Evolutionary conservation across 2,113 vertebrate species (phyloP), one percentile per base, ranked within the genome.

Genomic region (Arizona elegans): DNA sequence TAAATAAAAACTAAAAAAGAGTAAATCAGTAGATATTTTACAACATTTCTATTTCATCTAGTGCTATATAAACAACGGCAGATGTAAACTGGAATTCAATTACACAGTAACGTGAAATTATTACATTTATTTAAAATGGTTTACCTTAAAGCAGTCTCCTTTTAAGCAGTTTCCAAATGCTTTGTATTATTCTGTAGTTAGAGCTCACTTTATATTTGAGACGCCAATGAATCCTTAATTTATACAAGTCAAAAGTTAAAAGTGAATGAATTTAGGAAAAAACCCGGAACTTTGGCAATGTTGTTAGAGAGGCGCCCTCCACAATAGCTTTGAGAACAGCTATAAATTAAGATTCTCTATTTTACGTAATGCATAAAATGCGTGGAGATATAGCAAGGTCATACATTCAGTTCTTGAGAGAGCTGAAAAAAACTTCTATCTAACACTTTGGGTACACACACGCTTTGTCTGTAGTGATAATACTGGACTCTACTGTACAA

Each of bases 261-360:
- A 24, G 86, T 38, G 3, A 88, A 94, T 94, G 95, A 86, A 95
- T 95, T 92, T 75, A 56, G 24, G 88, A 29, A 65, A 21, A 93
- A 90, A 24, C 62, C 93, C 95, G 15, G 23, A 92, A 3, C 1
- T 24, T 13, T 91, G 65, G 91, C 88, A 94, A 26, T 3, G 23
- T 93, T 81, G 62, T 55, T 55, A 93, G 43, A 38, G 53, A 38
- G n/a, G 85, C 89, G 33, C 21, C 26, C 62, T 90, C 13, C 23
- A 29, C 55, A 26, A 21, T 38, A 58, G n/a, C 38, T 59, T 89
- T 55, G 54, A 89, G 19, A 24, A 58, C 33, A 59, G 54, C 33
- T 58, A 26, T 21, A 89, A 43, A 56, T 47, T 23, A 59, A 55
- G 6, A 12, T 33, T 38, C 19, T 89, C n/a, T 55, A 24, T 13